Conservation (phyloP, 2,113 vertebrate genomes). For the Rhombomys opimus region DNA sequence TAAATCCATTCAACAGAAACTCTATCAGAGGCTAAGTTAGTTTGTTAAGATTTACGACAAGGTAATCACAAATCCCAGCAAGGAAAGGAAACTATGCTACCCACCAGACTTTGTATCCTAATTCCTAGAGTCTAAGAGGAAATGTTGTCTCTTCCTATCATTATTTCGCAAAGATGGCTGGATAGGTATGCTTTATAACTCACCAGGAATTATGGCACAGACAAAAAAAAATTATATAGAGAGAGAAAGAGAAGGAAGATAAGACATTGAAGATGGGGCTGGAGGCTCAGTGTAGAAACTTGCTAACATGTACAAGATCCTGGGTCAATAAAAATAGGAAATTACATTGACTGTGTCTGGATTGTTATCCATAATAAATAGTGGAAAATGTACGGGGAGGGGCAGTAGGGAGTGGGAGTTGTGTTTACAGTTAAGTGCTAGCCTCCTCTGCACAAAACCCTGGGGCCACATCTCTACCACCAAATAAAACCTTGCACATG, state of each 20-base stretch:
- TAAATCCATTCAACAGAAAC: background rate
- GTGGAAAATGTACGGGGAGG: background rate
- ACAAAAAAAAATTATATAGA: background rate
- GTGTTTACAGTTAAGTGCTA: background rate
- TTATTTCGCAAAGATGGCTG: background rate
- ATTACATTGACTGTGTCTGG: background rate
- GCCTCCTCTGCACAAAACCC: background rate
- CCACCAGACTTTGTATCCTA: background rate
- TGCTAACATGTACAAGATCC: background rate
- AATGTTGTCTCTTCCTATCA: background rate
- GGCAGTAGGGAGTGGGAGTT: background rate
- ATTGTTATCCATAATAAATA: background rate
- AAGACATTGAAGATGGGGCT: background rate
- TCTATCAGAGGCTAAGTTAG: background rate
- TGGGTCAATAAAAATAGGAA: background rate
- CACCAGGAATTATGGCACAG: background rate
- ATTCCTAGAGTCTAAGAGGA: background rate
- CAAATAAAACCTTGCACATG: background rate
- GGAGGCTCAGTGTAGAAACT: background rate
- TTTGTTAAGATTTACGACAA: constrained; percentile 28
- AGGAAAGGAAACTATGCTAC: background rate
- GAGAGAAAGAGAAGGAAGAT: background rate
- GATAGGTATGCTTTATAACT: background rate
- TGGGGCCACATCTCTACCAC: no score
- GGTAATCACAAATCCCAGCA: background rate